Evolutionary conservation across 2,888 invertebrate genomes (phyloP), one percentile per base, ranked within the genome.

Genomic region (Eilema sororculum): DNA sequence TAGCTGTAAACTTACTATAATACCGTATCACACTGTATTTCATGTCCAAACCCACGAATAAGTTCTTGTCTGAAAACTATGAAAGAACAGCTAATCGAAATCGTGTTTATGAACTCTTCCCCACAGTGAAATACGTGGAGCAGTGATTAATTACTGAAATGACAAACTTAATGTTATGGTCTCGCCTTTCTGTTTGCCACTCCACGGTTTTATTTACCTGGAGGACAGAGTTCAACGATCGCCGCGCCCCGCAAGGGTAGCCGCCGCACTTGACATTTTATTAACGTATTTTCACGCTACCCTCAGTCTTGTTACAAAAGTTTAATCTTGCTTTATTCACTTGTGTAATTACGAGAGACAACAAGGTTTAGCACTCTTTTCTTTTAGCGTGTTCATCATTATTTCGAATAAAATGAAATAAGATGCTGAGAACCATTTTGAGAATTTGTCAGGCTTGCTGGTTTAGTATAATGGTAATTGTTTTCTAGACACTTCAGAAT

Each of bases 191-290:
- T 24, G 46, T 60, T 59, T 63, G 58, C 58, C 22, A 28, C 63
- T 16, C 16, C 25, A 64, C 12, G 24, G 37, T 70, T 60, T 57
- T 70, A 46, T 75, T 41, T 69, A 79, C 69, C 58, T 58, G 68
- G 77, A 84, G 92, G 91, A 91, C 88, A 63, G 77, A 85, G 93
- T 92, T 92, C 89, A 92, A 88, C 77, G 91, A 56, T 88, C 91
- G 91, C 87, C 92, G 77, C 92, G 63, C 93, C 93, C 81, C 60
- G 73, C 65, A 68, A 81, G 87, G 87, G 88, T 86, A 79, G 76
- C 76, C 68, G 52, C 57, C 30, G 68, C 76, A 76, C 82, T 85
- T 84, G 82, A 80, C 81, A 82, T 86, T 85, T 84, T 76, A 84
- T 76, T 79, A 78, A 65, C 65, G 69, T 76, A 67, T 78, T 78